Percentiles rank a stretch among this genome's conserved stretches.
Evolutionary conservation across 2,113 vertebrate genomes (phyloP).

Genomic region (Sinocyclocheilus maitianheensis): DNA sequence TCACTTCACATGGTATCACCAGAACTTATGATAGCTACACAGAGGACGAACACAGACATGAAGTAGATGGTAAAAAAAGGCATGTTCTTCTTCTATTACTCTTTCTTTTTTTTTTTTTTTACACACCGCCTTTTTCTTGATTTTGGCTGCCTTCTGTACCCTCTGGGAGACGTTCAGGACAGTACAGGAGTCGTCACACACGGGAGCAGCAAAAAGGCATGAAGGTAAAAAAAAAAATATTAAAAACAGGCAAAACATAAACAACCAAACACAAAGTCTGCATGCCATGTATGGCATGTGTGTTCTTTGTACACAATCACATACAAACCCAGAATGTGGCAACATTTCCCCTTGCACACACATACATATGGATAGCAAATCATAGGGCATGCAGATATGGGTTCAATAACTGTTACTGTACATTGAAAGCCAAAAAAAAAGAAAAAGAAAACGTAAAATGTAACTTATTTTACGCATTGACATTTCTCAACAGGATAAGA

Average conservation of each 20-base stretch:
- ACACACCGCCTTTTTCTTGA: constrained; percentile 99
- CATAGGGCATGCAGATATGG: constrained; percentile 63
- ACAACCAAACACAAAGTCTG: constrained; percentile 53
- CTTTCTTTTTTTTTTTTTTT: constrained; percentile 66
- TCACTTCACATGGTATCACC: not conserved
- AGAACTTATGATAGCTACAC: constrained; percentile 20
- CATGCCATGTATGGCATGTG: constrained; percentile 54
- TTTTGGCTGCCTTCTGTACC: constrained; percentile 99
- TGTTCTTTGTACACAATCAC: constrained; percentile 67
- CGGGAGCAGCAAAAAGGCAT: constrained; percentile 77
- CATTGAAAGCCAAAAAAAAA: not conserved
- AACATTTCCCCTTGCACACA: constrained; percentile 61
- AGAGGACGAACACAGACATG: constrained; percentile 44
- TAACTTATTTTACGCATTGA: not conserved
- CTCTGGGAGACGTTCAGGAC: constrained; percentile 83
- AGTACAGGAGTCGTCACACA: constrained; percentile 70
- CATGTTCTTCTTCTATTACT: constrained; percentile 52
- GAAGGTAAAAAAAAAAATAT: constrained; percentile 55
- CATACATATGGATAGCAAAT: constrained; percentile 59
- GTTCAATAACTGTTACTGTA: constrained; percentile 9
- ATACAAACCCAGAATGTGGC: constrained; percentile 66
- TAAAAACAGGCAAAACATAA: constrained; percentile 50
- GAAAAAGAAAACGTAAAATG: not conserved
- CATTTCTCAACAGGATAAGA: not conserved
- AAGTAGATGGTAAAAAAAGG: constrained; percentile 52